Percentiles rank a stretch among this genome's conserved stretches.
Conservation (phyloP, 2,797 vertebrate species). For the Ataeniobius toweri region DNA sequence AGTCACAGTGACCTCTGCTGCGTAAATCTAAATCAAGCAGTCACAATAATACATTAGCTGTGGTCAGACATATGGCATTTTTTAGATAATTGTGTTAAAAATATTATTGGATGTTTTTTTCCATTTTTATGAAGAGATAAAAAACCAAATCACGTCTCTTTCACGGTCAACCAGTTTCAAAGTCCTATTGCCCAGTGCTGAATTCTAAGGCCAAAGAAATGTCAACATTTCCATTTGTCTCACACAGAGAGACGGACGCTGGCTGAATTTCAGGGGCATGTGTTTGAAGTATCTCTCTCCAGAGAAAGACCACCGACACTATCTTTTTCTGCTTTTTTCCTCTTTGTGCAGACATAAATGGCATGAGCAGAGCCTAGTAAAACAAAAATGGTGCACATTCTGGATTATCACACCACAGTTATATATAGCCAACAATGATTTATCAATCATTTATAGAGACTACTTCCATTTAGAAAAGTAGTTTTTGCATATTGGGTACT, state of each 20-base stretch:
- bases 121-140: conserved; percentile 9
- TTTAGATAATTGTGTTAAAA: conserved; percentile 10
- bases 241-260: conserved; percentile 43
- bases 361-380: conserved; percentile 13
- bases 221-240: conserved; percentile 81
- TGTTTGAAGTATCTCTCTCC: conserved; percentile 62
- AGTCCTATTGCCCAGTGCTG: conserved; percentile 45
- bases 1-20: neutral
- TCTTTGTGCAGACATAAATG: conserved; percentile 34
- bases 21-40: neutral
- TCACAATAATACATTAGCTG: neutral
- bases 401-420: conserved; percentile 17
- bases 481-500: neutral
- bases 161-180: conserved; percentile 28
- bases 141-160: neutral
- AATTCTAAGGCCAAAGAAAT: conserved; percentile 73
- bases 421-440: neutral
- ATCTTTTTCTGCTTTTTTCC: conserved; percentile 28
- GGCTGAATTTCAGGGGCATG: conserved; percentile 50
- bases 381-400: conserved; percentile 25
- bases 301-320: conserved; percentile 38
- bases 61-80: neutral
- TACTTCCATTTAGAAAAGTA: neutral
- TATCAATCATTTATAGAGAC: neutral
- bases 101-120: conserved; percentile 15